These are phyloP conservation scores for Nysson spinosus DNA, from an alignment of 2,888 invertebrate species.

Conservation along the genomic window DNA sequence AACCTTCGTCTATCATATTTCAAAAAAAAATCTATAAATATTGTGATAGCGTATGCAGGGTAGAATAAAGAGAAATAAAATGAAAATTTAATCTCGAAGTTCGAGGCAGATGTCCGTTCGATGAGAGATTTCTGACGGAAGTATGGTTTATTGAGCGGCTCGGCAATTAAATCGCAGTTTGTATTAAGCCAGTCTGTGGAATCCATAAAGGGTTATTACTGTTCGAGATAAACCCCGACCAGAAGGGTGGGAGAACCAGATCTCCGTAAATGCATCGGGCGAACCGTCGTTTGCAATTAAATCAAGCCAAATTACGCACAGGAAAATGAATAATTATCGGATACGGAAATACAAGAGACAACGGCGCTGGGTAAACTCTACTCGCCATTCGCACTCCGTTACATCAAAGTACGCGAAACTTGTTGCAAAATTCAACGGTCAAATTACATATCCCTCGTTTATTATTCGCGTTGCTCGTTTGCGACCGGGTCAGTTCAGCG, in stretches of 20 bases:
- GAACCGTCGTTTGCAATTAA: conserved; percentile 61
- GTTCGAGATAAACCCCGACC: conserved; percentile 36
- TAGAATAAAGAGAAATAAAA: no score
- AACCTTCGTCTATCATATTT: no score
- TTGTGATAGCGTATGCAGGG: no score
- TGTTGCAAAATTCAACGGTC: not conserved
- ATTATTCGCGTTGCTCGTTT: not conserved
- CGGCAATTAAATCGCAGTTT: conserved; percentile 61
- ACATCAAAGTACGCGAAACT: not conserved
- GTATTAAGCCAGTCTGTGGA: conserved; percentile 55
- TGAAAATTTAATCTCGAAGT: no score
- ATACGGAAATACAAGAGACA: conserved; percentile 43
- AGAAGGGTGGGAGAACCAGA: conserved; percentile 32
- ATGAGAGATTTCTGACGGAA: conserved; percentile 45
- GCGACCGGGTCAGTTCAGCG: not conserved
- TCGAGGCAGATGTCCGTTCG: conserved; percentile 12
- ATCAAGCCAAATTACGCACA: conserved; percentile 64
- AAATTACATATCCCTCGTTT: not conserved
- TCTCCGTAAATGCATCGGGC: conserved; percentile 41
- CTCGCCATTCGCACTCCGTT: not conserved
- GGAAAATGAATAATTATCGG: conserved; percentile 65
- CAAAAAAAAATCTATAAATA: no score
- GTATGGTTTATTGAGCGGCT: conserved; percentile 50
- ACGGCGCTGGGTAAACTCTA: not conserved
- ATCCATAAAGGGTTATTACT: conserved; percentile 57